These are phyloP conservation scores for Lamellibrachia luymesi DNA, from an alignment of 1,140 invertebrate genomes.

Conservation along the genomic window DNA sequence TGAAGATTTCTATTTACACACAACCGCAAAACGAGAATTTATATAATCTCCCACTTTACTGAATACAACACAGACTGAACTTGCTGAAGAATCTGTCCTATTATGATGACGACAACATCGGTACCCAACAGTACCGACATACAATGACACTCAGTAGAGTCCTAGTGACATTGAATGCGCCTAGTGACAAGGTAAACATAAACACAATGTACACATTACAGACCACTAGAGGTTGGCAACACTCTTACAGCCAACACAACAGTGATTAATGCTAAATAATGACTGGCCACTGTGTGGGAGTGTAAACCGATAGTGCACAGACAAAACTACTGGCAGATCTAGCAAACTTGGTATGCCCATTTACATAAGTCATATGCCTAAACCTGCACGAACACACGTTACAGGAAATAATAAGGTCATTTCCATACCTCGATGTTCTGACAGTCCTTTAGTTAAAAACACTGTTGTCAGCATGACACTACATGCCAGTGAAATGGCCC, in stretches of 20 bases:
- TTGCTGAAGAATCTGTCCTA: neutral
- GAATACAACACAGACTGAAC: neutral
- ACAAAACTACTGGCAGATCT: neutral
- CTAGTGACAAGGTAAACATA: constrained; percentile 1
- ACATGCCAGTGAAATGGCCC: neutral
- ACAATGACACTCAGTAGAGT: neutral
- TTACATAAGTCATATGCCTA: neutral
- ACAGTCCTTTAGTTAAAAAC: neutral
- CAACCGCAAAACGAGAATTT: neutral
- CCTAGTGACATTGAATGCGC: neutral
- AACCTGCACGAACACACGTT: neutral
- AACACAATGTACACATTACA: neutral
- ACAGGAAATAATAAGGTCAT: neutral
- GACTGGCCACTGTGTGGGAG: neutral
- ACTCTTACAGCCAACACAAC: neutral
- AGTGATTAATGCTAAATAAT: neutral
- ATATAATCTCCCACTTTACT: neutral
- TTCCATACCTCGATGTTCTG: neutral
- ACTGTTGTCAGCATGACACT: neutral
- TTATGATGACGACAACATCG: neutral
- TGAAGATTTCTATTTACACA: neutral
- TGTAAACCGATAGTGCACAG: neutral
- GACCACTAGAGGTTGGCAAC: neutral
- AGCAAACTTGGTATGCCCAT: neutral
- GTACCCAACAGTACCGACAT: neutral